phyloP scores from a whole-genome alignment of 2,888 invertebrate species.

The Liopterus haemorrhoidalis region DNA sequence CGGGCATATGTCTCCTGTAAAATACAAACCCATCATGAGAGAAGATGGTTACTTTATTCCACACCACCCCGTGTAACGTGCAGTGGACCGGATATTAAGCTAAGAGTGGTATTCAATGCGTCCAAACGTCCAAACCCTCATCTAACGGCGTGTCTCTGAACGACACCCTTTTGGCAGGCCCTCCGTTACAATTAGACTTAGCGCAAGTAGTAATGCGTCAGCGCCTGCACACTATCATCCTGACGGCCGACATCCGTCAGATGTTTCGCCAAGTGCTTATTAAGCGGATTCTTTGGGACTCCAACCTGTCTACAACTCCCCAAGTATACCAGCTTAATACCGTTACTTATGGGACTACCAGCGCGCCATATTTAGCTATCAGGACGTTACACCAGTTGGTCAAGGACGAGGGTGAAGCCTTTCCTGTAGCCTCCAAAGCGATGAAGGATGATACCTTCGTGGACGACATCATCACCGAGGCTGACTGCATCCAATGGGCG shows the following conservation, averaged over 20 bases:
- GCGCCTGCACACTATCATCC: constrained; percentile 26
- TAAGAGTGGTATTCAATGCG: constrained; percentile 28
- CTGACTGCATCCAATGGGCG: constrained; percentile 14
- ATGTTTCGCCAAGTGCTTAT: constrained; percentile 31
- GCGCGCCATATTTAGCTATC: constrained; percentile 27
- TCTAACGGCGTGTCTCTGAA: constrained; percentile 19
- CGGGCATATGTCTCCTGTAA: constrained; percentile 26
- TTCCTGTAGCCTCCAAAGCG: constrained; percentile 21
- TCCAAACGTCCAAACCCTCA: constrained; percentile 25
- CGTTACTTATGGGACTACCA: constrained; percentile 29
- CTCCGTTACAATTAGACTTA: constrained; percentile 28
- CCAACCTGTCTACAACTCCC: constrained; percentile 14
- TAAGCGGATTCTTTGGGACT: constrained; percentile 26
- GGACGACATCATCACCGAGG: constrained; percentile 27
- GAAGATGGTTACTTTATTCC: constrained; percentile 25
- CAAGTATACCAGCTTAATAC: constrained; percentile 25
- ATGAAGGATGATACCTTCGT: constrained; percentile 28
- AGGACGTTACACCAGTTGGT: constrained; percentile 24
- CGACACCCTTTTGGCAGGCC: constrained; percentile 22
- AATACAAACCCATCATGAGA: neutral
- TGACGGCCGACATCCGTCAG: constrained; percentile 31
- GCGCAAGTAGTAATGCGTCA: constrained; percentile 30
- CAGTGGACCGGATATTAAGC: constrained; percentile 18
- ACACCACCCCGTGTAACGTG: constrained; percentile 26
- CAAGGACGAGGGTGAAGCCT: too few relatives aligned